These are phyloP conservation scores for Steinernema khuongi DNA, from an alignment of 1,140 invertebrate genomes.

Conservation along the genomic window DNA sequence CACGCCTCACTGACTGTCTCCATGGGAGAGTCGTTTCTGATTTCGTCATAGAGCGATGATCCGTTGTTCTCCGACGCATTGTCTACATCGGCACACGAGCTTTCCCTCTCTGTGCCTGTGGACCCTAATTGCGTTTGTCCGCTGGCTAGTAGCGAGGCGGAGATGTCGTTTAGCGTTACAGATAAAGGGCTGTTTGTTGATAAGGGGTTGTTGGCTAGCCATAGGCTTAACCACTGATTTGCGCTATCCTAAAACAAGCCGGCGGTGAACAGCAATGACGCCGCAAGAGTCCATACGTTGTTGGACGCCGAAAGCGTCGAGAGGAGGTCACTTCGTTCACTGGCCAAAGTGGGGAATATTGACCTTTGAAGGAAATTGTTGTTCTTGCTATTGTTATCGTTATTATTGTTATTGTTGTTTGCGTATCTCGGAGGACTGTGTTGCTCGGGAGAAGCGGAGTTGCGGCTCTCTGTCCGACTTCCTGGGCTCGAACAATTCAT, in stretches of 20 bases:
- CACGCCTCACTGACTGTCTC: constrained; percentile 9
- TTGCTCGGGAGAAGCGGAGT: background rate
- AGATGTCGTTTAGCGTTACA: background rate
- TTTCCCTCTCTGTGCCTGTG: background rate
- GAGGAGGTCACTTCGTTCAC: background rate
- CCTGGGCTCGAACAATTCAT: constrained; percentile 3
- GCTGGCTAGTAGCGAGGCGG: background rate
- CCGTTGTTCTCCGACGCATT: background rate
- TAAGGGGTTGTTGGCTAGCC: constrained; percentile 41
- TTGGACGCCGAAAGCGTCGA: background rate
- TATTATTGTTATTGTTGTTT: background rate
- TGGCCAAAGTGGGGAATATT: background rate
- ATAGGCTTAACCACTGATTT: constrained; percentile 25
- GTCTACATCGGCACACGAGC: background rate
- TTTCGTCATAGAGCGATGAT: constrained; percentile 2
- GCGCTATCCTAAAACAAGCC: background rate
- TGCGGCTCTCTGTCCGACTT: background rate
- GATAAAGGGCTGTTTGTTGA: background rate
- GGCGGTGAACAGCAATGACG: background rate
- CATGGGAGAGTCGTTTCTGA: constrained; percentile 7
- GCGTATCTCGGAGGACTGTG: background rate
- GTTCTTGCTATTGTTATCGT: background rate
- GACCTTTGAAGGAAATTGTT: constrained; percentile 2
- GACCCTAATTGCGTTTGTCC: background rate
- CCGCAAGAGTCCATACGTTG: background rate